phyloP scores from a whole-genome alignment of 2,888 invertebrate species.

The Apodemia hepburni region DNA sequence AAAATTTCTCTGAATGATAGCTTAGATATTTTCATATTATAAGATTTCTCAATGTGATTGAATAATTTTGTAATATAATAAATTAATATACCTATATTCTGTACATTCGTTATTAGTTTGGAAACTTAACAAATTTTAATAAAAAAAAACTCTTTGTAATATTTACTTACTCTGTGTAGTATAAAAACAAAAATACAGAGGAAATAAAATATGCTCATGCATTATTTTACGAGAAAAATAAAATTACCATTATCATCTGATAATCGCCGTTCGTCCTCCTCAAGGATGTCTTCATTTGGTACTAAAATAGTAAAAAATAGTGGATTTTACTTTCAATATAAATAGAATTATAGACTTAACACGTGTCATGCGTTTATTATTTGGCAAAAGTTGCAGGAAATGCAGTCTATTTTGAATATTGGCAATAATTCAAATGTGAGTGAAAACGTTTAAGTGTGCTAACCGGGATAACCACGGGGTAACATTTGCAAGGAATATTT shows the following conservation, averaged over 20 bases:
- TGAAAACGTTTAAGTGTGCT: constrained; percentile 14
- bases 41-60: too few relatives aligned
- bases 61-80: too few relatives aligned
- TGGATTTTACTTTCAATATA: constrained; percentile 16
- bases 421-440: constrained; percentile 33
- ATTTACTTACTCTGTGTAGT: too few relatives aligned
- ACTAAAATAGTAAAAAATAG: constrained; percentile 52
- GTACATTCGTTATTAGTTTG: too few relatives aligned
- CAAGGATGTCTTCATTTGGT: constrained; percentile 74
- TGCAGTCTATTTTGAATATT: constrained; percentile 31
- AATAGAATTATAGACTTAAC: constrained; percentile 11
- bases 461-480: constrained; percentile 1
- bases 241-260: constrained; percentile 66
- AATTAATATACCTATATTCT: too few relatives aligned
- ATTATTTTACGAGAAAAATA: not conserved
- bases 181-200: too few relatives aligned
- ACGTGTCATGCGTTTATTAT: constrained; percentile 30
- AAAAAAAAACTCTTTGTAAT: too few relatives aligned
- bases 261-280: constrained; percentile 72
- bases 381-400: constrained; percentile 28
- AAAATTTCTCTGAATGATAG: too few relatives aligned
- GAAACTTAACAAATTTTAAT: too few relatives aligned
- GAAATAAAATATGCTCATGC: too few relatives aligned
- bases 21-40: too few relatives aligned
- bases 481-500: constrained; percentile 13